These are phyloP conservation scores for Eutrigla gurnardus DNA, from an alignment of 2,797 vertebrate genomes.

Conservation along the genomic window DNA sequence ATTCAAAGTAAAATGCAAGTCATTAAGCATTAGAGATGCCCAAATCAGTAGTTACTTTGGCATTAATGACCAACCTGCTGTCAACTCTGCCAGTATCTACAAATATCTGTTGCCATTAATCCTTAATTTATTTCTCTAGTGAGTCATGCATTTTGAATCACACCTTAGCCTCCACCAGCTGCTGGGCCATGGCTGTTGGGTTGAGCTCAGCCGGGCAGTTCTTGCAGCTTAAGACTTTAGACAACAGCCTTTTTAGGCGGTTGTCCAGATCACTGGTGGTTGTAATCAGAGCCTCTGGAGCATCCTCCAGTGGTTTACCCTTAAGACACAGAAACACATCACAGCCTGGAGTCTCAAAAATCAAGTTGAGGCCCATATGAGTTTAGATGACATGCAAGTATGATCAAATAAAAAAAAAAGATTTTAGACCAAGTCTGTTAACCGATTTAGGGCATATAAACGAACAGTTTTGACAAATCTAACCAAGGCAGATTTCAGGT, in stretches of 20 bases:
- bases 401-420: not conserved
- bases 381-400: not conserved
- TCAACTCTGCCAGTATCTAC: conserved; percentile 6
- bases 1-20: not conserved
- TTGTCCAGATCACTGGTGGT: conserved; percentile 75
- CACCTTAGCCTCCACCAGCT: conserved; percentile 91
- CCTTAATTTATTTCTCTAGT: not conserved
- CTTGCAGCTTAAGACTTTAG: conserved; percentile 84
- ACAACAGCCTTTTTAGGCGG: conserved; percentile 80
- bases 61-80: not conserved
- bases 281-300: conserved; percentile 56
- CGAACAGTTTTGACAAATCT: not conserved
- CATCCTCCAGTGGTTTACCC: conserved; percentile 62
- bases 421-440: not conserved
- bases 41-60: not conserved
- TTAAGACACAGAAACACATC: conserved; percentile 45
- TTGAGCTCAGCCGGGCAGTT: conserved; percentile 85
- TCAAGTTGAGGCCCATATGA: not conserved
- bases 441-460: not conserved
- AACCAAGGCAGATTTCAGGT: not conserved
- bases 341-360: not conserved
- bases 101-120: not conserved
- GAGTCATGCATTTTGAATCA: conserved; percentile 33
- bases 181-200: conserved; percentile 83
- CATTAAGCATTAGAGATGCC: not conserved